Percentiles rank a stretch among this genome's conserved stretches.
Evolutionary conservation across 37 sponge, comb jelly and placozoan genomes (phyloP).

Genomic region (Spongilla lacustris): DNA sequence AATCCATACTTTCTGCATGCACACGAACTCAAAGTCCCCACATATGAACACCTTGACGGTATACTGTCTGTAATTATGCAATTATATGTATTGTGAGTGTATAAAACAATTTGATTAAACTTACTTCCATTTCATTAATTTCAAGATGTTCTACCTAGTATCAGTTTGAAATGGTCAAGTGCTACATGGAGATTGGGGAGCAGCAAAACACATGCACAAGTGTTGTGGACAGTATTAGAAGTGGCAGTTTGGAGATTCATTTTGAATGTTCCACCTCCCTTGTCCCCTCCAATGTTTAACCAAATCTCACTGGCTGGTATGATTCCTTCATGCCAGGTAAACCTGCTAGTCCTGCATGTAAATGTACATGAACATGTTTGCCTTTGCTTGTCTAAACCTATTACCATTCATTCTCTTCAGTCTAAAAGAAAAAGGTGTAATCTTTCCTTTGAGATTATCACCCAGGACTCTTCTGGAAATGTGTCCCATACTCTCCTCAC

Average conservation of each 20-base stretch:
- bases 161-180: conserved; percentile 12
- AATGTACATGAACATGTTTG: not conserved
- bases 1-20: too few species aligned
- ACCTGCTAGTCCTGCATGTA: not conserved
- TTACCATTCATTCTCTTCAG: conserved; percentile 9
- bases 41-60: too few species aligned
- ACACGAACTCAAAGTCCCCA: too few species aligned
- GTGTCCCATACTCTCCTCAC: not conserved
- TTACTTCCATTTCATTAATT: too few species aligned
- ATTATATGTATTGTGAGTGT: too few species aligned
- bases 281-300: conserved; percentile 56
- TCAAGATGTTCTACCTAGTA: too few species aligned
- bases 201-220: conserved; percentile 16
- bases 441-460: not conserved
- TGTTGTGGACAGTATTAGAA: conserved; percentile 35
- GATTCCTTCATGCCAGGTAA: conserved; percentile 56
- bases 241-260: conserved; percentile 22
- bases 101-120: too few species aligned
- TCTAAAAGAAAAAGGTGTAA: conserved; percentile 9
- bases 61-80: too few species aligned
- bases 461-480: not conserved
- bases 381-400: not conserved
- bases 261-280: conserved; percentile 50
- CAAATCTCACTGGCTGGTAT: conserved; percentile 50
- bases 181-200: conserved; percentile 37